Conservation (phyloP, 2,113 vertebrate species). For the Apus apus region DNA sequence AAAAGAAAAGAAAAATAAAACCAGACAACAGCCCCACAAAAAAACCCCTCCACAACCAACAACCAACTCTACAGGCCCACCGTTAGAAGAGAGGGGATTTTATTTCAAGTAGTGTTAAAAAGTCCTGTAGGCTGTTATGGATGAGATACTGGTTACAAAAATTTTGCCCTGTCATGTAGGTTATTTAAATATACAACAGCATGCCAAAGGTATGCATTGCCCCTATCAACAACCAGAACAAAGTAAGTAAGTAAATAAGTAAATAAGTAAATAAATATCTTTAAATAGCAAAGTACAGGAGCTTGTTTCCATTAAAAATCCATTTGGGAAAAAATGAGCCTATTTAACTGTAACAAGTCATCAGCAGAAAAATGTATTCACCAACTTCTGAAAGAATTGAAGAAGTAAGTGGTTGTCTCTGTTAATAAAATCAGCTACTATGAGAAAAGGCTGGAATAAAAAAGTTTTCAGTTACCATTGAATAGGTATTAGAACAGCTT, state of each 20-base stretch:
- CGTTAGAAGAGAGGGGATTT: not conserved
- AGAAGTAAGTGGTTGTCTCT: not conserved
- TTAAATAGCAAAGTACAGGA: not conserved
- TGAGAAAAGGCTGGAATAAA: not conserved
- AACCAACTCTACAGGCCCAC: not conserved
- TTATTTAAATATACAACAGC: not conserved
- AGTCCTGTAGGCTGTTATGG: not conserved
- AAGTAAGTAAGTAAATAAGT: not conserved
- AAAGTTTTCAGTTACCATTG: not conserved
- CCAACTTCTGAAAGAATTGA: not conserved
- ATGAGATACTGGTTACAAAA: not conserved
- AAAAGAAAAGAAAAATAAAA: not conserved
- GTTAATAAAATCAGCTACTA: not conserved
- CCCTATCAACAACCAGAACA: not conserved
- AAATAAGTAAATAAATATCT: too few relatives aligned
- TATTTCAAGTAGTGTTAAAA: not conserved
- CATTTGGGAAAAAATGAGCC: not conserved
- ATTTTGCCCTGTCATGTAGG: not conserved
- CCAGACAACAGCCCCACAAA: not conserved
- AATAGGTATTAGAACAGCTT: not conserved
- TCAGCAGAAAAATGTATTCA: not conserved
- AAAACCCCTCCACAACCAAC: too few relatives aligned
- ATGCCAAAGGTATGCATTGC: not conserved
- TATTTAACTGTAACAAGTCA: not conserved
- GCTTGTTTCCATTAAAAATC: not conserved